These are phyloP conservation scores for Lycaena phlaeas DNA, from an alignment of 2,888 invertebrate genomes.

Conservation along the genomic window DNA sequence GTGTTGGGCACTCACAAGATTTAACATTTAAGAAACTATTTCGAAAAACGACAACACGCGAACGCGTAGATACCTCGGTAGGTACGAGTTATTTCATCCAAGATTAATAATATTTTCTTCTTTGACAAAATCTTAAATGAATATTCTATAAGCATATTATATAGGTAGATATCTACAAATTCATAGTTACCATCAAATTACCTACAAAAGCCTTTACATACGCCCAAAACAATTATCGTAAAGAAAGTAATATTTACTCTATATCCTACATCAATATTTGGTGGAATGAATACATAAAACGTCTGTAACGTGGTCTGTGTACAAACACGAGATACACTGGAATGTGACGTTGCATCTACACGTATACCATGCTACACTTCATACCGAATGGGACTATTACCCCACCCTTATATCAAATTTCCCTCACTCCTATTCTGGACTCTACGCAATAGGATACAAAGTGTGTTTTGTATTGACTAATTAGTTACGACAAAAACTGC, in stretches of 20 bases:
- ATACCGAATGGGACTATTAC: conserved; percentile 57
- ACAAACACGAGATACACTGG: conserved; percentile 14
- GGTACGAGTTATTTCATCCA: too few relatives aligned
- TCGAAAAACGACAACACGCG: too few relatives aligned
- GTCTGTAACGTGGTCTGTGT: conserved; percentile 24
- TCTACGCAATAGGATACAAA: conserved; percentile 31
- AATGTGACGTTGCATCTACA: conserved; percentile 47
- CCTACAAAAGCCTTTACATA: too few relatives aligned
- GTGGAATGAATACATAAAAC: not conserved
- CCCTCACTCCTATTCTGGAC: conserved; percentile 31
- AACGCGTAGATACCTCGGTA: too few relatives aligned
- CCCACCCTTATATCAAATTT: conserved; percentile 33
- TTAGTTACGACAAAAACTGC: conserved; percentile 31
- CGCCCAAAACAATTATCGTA: not conserved
- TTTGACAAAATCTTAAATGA: too few relatives aligned
- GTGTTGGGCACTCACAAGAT: too few relatives aligned
- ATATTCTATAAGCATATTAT: too few relatives aligned
- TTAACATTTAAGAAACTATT: too few relatives aligned
- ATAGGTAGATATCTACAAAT: too few relatives aligned
- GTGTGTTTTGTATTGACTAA: conserved; percentile 27
- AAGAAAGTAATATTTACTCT: conserved; percentile 1
- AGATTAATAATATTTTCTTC: too few relatives aligned
- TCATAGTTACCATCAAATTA: too few relatives aligned
- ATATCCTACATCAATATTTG: conserved; percentile 1
- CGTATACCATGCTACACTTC: conserved; percentile 47